Base-by-base conservation (phyloP, 2,113 vertebrate genomes). In the Elaphurus davidianus region DNA sequence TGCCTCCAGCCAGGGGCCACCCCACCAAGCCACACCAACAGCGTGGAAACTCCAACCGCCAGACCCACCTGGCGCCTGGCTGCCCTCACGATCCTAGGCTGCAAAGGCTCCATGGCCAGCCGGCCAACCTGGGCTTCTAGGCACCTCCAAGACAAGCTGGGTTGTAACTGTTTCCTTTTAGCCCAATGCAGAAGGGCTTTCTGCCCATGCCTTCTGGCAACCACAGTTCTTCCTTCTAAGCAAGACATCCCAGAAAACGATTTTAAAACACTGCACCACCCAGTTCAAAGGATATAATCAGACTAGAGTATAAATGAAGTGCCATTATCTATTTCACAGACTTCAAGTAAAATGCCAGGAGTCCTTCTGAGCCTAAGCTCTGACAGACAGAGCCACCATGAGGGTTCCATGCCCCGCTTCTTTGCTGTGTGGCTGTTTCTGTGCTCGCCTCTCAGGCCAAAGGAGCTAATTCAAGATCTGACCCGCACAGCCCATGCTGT, bases 151-250 rank as follows among this genome's bases (percentile, higher is more conserved):
- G 16, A 87, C 50, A 43, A 62, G 12, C 43, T 36, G 7, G 23
- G 27, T 8, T 50, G 11, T 21, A 50, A 25, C 74, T 8, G 9
- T 8, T 30, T 84, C 76, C 67, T 78, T 59, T 64, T 40, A 33
- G 25, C 4, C 33, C 40, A 76, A 59, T 25, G 1, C 0, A 7
- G 45, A 55, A 57, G 67, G n/a, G 33, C 60, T 94, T 90, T 82
- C 85, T 54, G 15, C 28, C 33, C 60, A 30, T 1, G 0, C 28
- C 60, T 36, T 60, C 88, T 60, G 84, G 76, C 17, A 64, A 60
- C n/a, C 57, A 25, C 21, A 97, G 28, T 11, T 62, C 36, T 79
- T 96, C 94, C 87, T 96, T 88, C 90, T 52, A 76, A 47, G 74
- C 28, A n/a, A 88, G 19, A 7, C 0, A 78, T 0, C 81, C 85